phyloP scores from a whole-genome alignment of 2,797 vertebrate species.

The Simalia tracyae region DNA sequence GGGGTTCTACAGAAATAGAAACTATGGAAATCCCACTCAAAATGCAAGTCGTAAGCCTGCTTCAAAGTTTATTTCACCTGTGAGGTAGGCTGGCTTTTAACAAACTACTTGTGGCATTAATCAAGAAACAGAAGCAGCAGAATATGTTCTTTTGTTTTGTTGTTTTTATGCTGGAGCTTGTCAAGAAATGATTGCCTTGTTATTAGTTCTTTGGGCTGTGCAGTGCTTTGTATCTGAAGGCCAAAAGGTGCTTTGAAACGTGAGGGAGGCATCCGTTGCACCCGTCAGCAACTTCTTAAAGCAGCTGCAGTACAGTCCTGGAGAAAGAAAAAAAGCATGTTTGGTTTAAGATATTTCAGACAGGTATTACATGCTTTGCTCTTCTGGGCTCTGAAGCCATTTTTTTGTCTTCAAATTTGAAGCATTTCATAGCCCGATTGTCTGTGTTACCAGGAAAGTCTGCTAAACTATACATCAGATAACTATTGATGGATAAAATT shows the following conservation, averaged over 20 bases:
- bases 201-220: slow-evolving; percentile 34
- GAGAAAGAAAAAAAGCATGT: neutral
- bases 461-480: neutral
- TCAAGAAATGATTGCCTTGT: slow-evolving; percentile 52
- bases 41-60: neutral
- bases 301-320: neutral
- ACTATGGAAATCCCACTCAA: neutral
- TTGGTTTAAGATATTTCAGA: neutral
- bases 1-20: neutral
- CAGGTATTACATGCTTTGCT: neutral
- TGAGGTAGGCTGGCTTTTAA: neutral
- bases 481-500: neutral
- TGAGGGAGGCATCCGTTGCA: neutral
- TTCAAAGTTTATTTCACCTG: neutral
- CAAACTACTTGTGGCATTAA: neutral
- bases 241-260: neutral
- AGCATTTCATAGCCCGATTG: neutral
- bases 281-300: neutral
- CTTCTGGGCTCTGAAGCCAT: neutral
- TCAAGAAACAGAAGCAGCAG: neutral
- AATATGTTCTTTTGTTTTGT: neutral
- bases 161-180: slow-evolving; percentile 28
- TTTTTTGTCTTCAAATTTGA: neutral
- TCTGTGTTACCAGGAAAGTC: neutral
- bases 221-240: neutral